phyloP scores from a whole-genome alignment of 2,888 invertebrate genomes.

The Uropetala carovei region DNA sequence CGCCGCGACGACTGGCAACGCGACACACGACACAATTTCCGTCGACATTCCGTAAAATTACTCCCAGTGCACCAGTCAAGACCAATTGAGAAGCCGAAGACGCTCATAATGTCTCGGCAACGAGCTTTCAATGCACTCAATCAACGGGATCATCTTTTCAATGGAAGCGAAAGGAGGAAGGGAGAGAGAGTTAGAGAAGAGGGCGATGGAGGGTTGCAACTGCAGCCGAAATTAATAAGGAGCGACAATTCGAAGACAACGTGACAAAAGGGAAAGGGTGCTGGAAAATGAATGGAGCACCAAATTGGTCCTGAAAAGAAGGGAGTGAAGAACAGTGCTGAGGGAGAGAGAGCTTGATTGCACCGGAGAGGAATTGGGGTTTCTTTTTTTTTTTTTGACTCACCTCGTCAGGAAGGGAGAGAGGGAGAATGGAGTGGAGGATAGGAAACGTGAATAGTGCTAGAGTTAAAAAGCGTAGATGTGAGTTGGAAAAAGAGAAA shows the following conservation, averaged over 20 bases:
- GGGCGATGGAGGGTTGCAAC: neutral
- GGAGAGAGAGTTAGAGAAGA: too few relatives aligned
- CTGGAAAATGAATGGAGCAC: too few relatives aligned
- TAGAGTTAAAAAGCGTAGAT: too few relatives aligned
- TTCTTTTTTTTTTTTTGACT: too few relatives aligned
- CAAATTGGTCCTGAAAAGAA: neutral
- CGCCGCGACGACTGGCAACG: neutral
- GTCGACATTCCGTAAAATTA: neutral
- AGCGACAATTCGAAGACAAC: neutral
- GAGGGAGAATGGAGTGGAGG: neutral
- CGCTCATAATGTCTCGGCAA: slow-evolving; percentile 25
- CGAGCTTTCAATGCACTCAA: slow-evolving; percentile 56
- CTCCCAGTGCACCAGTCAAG: slow-evolving; percentile 3
- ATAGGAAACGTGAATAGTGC: too few relatives aligned
- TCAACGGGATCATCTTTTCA: neutral
- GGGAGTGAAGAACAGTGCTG: neutral
- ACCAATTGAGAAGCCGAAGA: neutral
- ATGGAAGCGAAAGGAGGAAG: too few relatives aligned
- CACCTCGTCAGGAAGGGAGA: neutral
- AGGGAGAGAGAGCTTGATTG: neutral
- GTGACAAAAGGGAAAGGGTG: neutral
- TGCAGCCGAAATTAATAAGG: neutral
- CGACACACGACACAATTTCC: neutral
- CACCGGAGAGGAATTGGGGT: neutral
- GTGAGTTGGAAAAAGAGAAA: too few relatives aligned